A percentile compares a stretch with the other conserved stretches of the same genome.
phyloP scores from a whole-genome alignment of 2,888 invertebrate genomes.

The Stramonita haemastoma region DNA sequence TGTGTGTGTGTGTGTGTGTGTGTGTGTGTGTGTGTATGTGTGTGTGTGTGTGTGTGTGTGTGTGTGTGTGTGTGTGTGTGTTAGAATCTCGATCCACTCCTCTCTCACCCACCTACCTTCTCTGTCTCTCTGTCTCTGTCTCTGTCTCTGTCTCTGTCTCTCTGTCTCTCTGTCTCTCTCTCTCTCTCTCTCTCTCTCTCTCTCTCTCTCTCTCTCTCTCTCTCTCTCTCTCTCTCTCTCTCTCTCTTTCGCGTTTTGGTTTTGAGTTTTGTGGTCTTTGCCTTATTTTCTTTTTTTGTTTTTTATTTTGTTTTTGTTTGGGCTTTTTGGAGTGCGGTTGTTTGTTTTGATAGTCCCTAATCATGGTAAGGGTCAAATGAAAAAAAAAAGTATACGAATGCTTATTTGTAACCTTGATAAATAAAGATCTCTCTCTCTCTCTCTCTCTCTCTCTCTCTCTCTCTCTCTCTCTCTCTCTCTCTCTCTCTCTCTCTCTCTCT shows the following conservation, averaged over 20 bases:
- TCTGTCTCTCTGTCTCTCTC: slow-evolving; percentile 9
- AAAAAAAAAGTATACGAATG: too few relatives aligned
- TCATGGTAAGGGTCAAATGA: too few relatives aligned
- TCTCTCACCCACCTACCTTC: neutral
- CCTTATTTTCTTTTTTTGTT: neutral
- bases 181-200: slow-evolving; percentile 6
- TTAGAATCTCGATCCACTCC: too few relatives aligned
- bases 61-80: too few relatives aligned
- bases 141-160: slow-evolving; percentile 25
- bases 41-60: too few relatives aligned
- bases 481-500: neutral
- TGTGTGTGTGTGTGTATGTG: too few relatives aligned
- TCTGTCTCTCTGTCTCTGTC: slow-evolving; percentile 37
- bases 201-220: neutral
- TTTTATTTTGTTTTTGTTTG: too few relatives aligned
- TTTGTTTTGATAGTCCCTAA: too few relatives aligned
- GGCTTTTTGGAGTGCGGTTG: too few relatives aligned
- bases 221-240: neutral
- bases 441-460: neutral
- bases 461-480: neutral
- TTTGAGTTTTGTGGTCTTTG: too few relatives aligned
- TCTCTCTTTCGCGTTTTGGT: neutral
- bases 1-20: too few relatives aligned
- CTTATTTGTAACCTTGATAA: neutral
- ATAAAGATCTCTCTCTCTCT: neutral